phyloP scores from a whole-genome alignment of 2,888 invertebrate genomes.

The Agrypnus murinus region DNA sequence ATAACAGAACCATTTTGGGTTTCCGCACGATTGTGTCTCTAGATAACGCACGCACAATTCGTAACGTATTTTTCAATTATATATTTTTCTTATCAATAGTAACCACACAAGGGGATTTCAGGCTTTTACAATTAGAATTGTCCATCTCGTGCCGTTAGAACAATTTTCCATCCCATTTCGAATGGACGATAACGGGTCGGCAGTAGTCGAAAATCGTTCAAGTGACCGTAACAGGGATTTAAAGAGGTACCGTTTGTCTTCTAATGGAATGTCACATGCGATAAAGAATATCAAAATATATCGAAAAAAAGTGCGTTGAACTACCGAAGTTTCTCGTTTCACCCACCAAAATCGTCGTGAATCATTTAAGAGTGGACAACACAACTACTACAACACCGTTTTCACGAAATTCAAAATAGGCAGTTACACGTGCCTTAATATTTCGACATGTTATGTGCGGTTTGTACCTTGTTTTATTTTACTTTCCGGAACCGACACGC shows the following conservation, averaged over 20 bases:
- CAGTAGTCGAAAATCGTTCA: constrained; percentile 44
- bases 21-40: constrained; percentile 49
- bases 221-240: constrained; percentile 49
- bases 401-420: constrained; percentile 43
- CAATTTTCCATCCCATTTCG: constrained; percentile 54
- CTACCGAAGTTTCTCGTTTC: constrained; percentile 30
- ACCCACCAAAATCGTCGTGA: constrained; percentile 37
- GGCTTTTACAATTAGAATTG: constrained; percentile 35
- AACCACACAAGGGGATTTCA: constrained; percentile 36
- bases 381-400: too few relatives aligned
- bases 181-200: constrained; percentile 44
- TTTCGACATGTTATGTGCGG: constrained; percentile 45
- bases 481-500: constrained; percentile 58
- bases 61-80: constrained; percentile 47
- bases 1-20: constrained; percentile 48
- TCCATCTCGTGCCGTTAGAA: constrained; percentile 44
- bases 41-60: constrained; percentile 49
- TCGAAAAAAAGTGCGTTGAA: constrained; percentile 55
- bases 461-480: constrained; percentile 49
- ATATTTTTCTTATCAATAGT: constrained; percentile 45
- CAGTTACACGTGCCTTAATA: constrained; percentile 53
- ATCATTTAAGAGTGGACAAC: constrained; percentile 45
- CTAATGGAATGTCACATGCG: constrained; percentile 62
- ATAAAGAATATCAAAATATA: constrained; percentile 64
- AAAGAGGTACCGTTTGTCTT: constrained; percentile 60